These are phyloP conservation scores for Nomada fabriciana DNA, from an alignment of 2,888 invertebrate genomes.

Conservation along the genomic window DNA sequence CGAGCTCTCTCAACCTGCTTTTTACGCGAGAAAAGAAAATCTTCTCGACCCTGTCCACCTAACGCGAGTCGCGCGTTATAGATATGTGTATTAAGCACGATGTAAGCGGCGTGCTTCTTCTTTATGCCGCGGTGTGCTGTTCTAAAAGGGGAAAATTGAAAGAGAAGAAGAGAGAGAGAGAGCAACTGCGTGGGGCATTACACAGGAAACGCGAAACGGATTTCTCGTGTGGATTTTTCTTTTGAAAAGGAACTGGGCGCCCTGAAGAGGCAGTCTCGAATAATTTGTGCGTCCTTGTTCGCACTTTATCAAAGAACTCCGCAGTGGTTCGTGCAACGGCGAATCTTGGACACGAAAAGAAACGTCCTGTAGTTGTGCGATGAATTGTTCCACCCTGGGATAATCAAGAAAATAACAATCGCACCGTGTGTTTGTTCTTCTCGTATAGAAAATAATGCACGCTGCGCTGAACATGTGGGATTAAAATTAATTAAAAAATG, in stretches of 20 bases:
- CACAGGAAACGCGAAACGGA: slow-evolving; percentile 23
- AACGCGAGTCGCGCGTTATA: slow-evolving; percentile 26
- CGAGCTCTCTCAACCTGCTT: slow-evolving; percentile 50
- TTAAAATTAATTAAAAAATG: too few species aligned
- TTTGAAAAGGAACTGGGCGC: neutral
- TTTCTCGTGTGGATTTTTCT: slow-evolving; percentile 20
- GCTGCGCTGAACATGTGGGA: too few species aligned
- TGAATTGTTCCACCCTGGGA: too few species aligned
- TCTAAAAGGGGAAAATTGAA: neutral
- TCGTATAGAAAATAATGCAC: too few species aligned
- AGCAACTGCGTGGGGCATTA: neutral
- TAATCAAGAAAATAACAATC: too few species aligned
- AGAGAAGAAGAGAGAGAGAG: too few species aligned
- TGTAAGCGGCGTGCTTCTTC: slow-evolving; percentile 39
- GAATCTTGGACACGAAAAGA: too few species aligned
- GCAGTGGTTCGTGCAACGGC: too few species aligned
- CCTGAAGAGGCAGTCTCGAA: neutral
- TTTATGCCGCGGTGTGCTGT: slow-evolving; percentile 15
- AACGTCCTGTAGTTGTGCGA: too few species aligned
- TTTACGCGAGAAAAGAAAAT: slow-evolving; percentile 38
- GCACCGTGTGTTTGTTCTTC: too few species aligned
- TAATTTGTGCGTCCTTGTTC: slow-evolving; percentile 7
- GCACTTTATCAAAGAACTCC: neutral
- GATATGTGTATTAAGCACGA: slow-evolving; percentile 53
- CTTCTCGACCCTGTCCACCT: slow-evolving; percentile 40